Base-by-base conservation (phyloP, 2,797 vertebrate species). In the Perdix hodgsoniae region DNA sequence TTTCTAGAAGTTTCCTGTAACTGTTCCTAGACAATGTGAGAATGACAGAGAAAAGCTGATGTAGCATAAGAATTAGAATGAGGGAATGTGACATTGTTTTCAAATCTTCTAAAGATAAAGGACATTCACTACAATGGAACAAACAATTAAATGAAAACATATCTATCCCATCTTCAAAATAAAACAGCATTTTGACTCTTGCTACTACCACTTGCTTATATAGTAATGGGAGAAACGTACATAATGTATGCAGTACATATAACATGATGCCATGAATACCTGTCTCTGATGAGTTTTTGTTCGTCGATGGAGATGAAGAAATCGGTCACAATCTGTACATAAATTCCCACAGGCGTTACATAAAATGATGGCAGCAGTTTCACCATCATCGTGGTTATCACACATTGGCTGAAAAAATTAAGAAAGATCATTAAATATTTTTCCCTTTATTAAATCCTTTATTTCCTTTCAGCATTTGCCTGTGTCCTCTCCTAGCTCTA, bases 231-330 rank as follows among this genome's bases (percentile, higher is more conserved):
- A 35, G 59, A 88, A 69, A 57, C 0, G 2, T 24, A 74, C n/a
- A 47, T 47, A n/a, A 11, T 2, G 9, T 33, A 31, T 33, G 59
- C 77, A 57, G 35, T 11, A 37, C 56, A n/a, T 19, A 35, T n/a
- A 40, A 6, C 19, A 5, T 0, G 4, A 12, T 7, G 5, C 10
- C 60, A 19, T 0, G 2, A 7, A 11, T 69, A 54, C 99, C 98
- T 99, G 99, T 99, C 99, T 98, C 97, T 99, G 99, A 86, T 99
- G 99, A 91, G 99, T 99, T 95, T 99, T 99, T 21, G 99, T 99
- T 94, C 99, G 98, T 31, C 99, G 98, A 95, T 99, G 99, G 92
- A 99, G 98, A 94, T 99, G 99, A 80, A 99, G 99, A 96, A 99
- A 99, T 76, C 99, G 97, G 96, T 99, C 99, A 42, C 99, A 99